A percentile compares a stretch with the other conserved stretches of the same genome.
Evolutionary conservation across 1,140 invertebrate species (phyloP).

Genomic region (Berghia stephanieae): DNA sequence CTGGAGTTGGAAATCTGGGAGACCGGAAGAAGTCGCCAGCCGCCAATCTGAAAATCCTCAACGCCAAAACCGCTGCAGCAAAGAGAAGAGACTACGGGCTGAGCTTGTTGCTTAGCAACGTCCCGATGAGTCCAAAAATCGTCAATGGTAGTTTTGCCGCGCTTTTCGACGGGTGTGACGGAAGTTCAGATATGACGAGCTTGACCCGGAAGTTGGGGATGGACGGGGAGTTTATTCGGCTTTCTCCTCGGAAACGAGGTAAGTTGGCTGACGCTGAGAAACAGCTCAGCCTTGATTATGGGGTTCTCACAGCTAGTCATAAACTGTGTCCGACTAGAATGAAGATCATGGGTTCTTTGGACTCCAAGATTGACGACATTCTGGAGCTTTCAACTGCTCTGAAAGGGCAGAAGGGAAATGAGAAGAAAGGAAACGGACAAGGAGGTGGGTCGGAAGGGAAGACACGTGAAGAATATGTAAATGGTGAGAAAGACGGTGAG

Average conservation of each 20-base stretch:
- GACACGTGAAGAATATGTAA: background rate
- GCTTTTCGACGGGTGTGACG: slow-evolving; percentile 91
- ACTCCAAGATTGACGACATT: slow-evolving; percentile 66
- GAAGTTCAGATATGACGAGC: slow-evolving; percentile 79
- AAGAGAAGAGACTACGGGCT: slow-evolving; percentile 80
- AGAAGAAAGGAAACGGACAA: slow-evolving; percentile 8
- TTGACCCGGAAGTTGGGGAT: slow-evolving; percentile 70
- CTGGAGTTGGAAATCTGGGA: slow-evolving; percentile 24
- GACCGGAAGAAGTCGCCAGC: background rate
- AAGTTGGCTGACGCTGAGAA: slow-evolving; percentile 52
- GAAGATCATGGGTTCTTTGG: slow-evolving; percentile 46
- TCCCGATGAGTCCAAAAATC: slow-evolving; percentile 96
- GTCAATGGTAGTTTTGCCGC: slow-evolving; percentile 96
- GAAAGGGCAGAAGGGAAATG: background rate
- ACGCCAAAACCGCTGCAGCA: slow-evolving; percentile 13
- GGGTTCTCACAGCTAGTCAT: slow-evolving; percentile 33
- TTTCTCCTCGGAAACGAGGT: slow-evolving; percentile 56
- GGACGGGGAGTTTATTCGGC: slow-evolving; percentile 36
- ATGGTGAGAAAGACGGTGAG: background rate
- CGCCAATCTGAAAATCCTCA: background rate
- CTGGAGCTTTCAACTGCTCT: slow-evolving; percentile 53
- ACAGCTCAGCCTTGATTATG: slow-evolving; percentile 61
- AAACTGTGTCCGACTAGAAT: slow-evolving; percentile 25
- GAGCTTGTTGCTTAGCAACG: slow-evolving; percentile 88
- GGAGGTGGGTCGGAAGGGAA: slow-evolving; percentile 14